These are phyloP conservation scores for Naja naja DNA, from an alignment of 2,113 vertebrate species.

Conservation along the genomic window DNA sequence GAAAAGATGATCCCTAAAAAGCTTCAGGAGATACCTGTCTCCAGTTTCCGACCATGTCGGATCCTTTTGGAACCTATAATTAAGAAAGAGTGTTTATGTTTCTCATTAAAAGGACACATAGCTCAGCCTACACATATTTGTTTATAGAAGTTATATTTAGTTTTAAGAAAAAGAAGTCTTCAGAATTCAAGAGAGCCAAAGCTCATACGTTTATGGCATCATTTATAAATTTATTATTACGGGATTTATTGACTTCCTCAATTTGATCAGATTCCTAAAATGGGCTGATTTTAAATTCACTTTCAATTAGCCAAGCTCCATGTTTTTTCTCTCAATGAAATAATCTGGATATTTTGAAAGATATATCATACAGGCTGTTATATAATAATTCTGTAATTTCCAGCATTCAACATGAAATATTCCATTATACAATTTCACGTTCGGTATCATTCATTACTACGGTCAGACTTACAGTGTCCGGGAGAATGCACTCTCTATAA, in stretches of 20 bases:
- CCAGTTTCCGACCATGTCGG: slow-evolving; percentile 98
- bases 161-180: background rate
- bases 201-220: background rate
- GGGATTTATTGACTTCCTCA: background rate
- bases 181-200: background rate
- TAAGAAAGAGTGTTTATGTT: slow-evolving; percentile 47
- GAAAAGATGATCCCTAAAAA: slow-evolving; percentile 98
- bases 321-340: background rate
- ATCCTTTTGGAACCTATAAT: slow-evolving; percentile 94
- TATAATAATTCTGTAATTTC: background rate
- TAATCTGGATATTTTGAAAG: background rate
- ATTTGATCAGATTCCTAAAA: background rate
- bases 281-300: background rate
- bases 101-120: slow-evolving; percentile 40
- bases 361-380: background rate
- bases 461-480: slow-evolving; percentile 23
- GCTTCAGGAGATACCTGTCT: slow-evolving; percentile 96
- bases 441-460: background rate
- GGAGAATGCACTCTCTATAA: slow-evolving; percentile 28
- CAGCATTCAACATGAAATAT: background rate
- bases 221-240: background rate
- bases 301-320: background rate
- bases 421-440: background rate
- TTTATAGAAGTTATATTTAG: background rate
- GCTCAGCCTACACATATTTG: background rate